These are phyloP conservation scores for Eudemis profundana DNA, from an alignment of 2,888 invertebrate genomes.

Conservation along the genomic window DNA sequence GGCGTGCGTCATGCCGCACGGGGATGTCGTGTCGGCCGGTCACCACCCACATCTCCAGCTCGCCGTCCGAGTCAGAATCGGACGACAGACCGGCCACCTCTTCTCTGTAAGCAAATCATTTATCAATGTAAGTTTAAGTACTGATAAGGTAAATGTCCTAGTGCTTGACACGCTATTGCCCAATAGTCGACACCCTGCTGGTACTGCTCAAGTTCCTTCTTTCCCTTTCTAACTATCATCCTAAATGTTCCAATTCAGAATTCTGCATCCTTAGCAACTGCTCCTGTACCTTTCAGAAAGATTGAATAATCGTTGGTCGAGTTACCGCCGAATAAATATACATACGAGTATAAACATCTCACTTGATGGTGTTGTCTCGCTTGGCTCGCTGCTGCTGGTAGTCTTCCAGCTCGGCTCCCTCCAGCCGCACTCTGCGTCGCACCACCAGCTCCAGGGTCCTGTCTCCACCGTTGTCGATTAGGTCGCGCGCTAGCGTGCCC, in stretches of 20 bases:
- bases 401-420: constrained; percentile 92
- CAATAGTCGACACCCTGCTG: constrained; percentile 2
- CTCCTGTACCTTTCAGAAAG: no score
- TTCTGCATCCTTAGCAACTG: no score
- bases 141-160: no score
- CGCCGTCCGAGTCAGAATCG: constrained; percentile 91
- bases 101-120: constrained; percentile 78
- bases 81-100: constrained; percentile 90
- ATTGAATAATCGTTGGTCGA: no score
- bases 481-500: constrained; percentile 91
- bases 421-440: constrained; percentile 88
- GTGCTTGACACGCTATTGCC: no score
- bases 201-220: no score
- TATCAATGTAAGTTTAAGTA: no score
- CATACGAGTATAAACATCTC: no score
- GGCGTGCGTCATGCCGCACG: constrained; percentile 88
- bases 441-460: constrained; percentile 90
- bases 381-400: constrained; percentile 86
- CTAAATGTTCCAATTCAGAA: no score
- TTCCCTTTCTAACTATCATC: no score
- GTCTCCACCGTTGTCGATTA: constrained; percentile 91
- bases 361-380: constrained; percentile 67
- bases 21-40: constrained; percentile 95
- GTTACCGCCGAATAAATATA: no score
- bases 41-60: constrained; percentile 93